These are phyloP conservation scores for Tupiocoris notatus DNA, from an alignment of 2,888 invertebrate genomes.

Conservation along the genomic window DNA sequence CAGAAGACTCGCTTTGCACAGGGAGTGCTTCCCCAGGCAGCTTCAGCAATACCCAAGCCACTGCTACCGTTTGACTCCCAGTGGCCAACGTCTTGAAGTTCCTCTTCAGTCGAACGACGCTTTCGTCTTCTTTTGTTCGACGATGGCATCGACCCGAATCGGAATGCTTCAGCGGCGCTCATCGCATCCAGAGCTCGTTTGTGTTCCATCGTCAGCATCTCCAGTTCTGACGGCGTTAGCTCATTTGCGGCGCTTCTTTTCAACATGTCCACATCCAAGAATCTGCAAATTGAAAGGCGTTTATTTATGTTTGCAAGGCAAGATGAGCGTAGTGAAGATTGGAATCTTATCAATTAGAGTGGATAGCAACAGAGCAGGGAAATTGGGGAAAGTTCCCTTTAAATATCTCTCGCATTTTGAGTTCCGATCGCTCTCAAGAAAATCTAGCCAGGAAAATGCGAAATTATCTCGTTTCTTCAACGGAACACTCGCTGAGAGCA, in stretches of 20 bases:
- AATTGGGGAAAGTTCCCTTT: no score
- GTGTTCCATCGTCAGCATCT: slow-evolving; percentile 55
- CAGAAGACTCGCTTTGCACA: slow-evolving; percentile 78
- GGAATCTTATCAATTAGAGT: no score
- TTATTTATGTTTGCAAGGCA: no score
- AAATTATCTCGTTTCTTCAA: no score
- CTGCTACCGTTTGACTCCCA: slow-evolving; percentile 52
- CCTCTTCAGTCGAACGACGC: slow-evolving; percentile 46
- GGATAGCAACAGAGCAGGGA: no score
- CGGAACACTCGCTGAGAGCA: no score
- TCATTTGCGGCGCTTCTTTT: slow-evolving; percentile 56
- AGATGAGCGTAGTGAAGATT: no score
- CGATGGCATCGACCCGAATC: not conserved
- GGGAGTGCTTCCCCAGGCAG: slow-evolving; percentile 71
- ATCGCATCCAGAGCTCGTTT: slow-evolving; percentile 59
- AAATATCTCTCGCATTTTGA: no score
- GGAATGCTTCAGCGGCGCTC: slow-evolving; percentile 44
- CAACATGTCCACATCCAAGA: slow-evolving; percentile 65
- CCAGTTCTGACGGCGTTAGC: slow-evolving; percentile 41
- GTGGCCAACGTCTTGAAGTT: slow-evolving; percentile 49
- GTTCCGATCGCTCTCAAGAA: no score
- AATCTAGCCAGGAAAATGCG: no score
- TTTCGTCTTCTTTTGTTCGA: not conserved
- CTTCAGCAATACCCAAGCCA: slow-evolving; percentile 53
- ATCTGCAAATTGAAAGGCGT: slow-evolving; percentile 51